A percentile compares a stretch with the other conserved stretches of the same genome.
Evolutionary conservation across 2,888 invertebrate genomes (phyloP).

Genomic region (Meteorus cinctellus): DNA sequence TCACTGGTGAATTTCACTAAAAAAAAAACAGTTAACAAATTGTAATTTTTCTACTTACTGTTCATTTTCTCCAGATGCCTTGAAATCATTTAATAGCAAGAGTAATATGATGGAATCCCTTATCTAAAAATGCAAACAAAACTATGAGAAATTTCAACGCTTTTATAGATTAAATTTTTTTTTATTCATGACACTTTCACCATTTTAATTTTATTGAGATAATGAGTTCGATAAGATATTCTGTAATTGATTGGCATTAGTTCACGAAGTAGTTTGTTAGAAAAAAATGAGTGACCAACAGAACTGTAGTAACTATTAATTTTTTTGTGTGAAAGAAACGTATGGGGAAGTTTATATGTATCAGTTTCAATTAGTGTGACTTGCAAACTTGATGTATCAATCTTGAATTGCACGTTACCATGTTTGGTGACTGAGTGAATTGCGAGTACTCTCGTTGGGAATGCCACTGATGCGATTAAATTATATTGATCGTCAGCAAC

Average conservation of each 20-base stretch:
- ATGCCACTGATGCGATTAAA: background rate
- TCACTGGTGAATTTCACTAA: too few species aligned
- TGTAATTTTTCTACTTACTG: conserved; percentile 59
- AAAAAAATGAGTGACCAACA: background rate
- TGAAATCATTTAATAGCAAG: conserved; percentile 48
- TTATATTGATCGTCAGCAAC: background rate
- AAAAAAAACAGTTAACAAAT: too few species aligned
- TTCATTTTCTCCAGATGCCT: conserved; percentile 51
- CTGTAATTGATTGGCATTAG: background rate
- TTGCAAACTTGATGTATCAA: conserved; percentile 8
- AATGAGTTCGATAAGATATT: background rate
- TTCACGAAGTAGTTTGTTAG: background rate
- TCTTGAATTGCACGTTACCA: conserved; percentile 18
- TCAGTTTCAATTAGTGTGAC: background rate
- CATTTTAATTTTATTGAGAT: background rate
- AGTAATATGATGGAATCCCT: conserved; percentile 52
- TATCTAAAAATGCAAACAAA: conserved; percentile 50
- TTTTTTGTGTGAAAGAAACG: background rate
- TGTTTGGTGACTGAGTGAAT: background rate
- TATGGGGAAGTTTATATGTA: conserved; percentile 3
- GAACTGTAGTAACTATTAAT: background rate
- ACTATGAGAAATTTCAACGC: background rate
- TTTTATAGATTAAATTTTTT: background rate
- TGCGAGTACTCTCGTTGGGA: background rate
- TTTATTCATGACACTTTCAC: conserved; percentile 24